Evolutionary conservation across 37 sponge, comb jelly and placozoan species (phyloP), one percentile per base, ranked within the genome.

Genomic region (Bolinopsis microptera): DNA sequence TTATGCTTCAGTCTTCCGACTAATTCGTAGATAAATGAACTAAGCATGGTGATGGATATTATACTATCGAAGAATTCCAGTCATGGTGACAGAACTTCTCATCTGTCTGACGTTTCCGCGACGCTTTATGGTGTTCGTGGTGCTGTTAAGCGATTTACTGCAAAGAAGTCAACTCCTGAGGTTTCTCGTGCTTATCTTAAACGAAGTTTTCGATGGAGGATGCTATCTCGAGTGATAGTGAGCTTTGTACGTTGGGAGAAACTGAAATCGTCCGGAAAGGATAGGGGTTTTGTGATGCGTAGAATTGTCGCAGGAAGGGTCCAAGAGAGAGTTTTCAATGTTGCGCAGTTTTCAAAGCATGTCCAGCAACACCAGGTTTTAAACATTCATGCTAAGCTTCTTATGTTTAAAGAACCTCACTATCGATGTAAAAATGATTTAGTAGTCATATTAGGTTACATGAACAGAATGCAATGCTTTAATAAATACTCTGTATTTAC

Each of bases 221-320:
- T 86, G 90, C 25, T 86, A 27, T 41, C 61, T n/a, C 90, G 90
- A 0, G 90, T 86, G 26, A 24, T 86, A 9, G 36, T 86, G 0
- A 23, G 36, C 48, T 86, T 86, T 39, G 21, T 86, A 38, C 90
- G 90, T 1, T 86, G 90, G 90, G 90, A 86, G 90, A 86, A 86
- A 26, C 26, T 86, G 18, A 86, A 41, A 40, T 41, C 61, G 27
- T 86, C 90, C 1, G 90, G 90, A 0, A 39, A 41, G 39, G 90
- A 86, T 40, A 1, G 90, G 40, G 90, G 90, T 39, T 86, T 86
- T 86, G 90, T 86, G 41, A 86, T 86, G 90, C 41, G 90, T 0
- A 28, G 90, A 3, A 86, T 86, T 8, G 90, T 86, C 27, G 90
- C 90, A 22, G 90, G 90, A 0, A 86, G 90, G 31, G 90, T 86